These are phyloP conservation scores for Poeciliopsis occidentalis DNA, from an alignment of 2,113 vertebrate species.

Conservation along the genomic window DNA sequence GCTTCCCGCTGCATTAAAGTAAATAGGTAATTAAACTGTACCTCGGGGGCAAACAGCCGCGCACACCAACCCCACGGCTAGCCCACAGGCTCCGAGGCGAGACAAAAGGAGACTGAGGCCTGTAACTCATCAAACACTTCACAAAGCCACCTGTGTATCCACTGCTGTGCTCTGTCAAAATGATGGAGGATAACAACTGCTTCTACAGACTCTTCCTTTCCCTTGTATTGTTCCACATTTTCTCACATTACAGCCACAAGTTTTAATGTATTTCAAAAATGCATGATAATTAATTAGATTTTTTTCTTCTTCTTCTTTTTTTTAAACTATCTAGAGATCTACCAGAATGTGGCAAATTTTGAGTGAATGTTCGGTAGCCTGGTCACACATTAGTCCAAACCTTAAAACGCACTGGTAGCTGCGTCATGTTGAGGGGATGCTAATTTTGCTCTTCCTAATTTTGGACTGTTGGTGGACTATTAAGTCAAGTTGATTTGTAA, in stretches of 20 bases:
- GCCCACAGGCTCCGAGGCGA: conserved; percentile 44
- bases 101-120: conserved; percentile 32
- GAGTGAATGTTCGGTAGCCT: too few species aligned
- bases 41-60: conserved; percentile 63
- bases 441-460: too few species aligned
- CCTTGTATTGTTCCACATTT: not conserved
- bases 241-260: not conserved
- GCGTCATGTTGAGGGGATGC: too few species aligned
- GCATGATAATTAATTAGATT: not conserved
- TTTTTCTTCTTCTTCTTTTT: too few species aligned
- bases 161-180: not conserved
- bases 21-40: conserved; percentile 72
- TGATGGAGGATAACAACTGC: not conserved
- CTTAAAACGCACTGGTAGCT: too few species aligned
- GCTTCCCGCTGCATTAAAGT: conserved; percentile 56
- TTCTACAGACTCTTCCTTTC: conserved; percentile 3
- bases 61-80: conserved; percentile 47
- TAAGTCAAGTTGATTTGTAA: too few species aligned
- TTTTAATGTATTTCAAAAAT: not conserved
- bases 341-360: not conserved
- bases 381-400: too few species aligned
- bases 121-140: conserved; percentile 46
- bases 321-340: not conserved
- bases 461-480: too few species aligned
- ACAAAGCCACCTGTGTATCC: conserved; percentile 12